Base-by-base conservation (phyloP, 2,113 vertebrate species). In the Macquaria ambigua region DNA sequence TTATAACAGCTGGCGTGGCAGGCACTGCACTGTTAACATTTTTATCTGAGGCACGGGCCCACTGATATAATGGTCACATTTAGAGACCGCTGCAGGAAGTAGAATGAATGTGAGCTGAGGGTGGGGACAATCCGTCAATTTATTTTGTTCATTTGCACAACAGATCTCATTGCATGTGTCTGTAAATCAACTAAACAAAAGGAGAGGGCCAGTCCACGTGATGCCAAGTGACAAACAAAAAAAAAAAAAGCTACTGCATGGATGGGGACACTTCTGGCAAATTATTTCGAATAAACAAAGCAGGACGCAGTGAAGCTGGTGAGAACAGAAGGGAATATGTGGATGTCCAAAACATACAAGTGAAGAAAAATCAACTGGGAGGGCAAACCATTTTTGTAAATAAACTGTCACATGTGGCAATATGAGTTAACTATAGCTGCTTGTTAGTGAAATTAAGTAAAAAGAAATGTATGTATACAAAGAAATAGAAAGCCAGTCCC, bases 111-210 rank as follows among this genome's bases (percentile, higher is more conserved):
- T 25, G 56, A 87, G n/a, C 74, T 10, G 74, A 74, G 68, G 85
- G 53, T 25, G 70, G 71, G 74, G 52, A 77, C 84, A 52, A 80
- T 89, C 78, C 74, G 69, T 92, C 78, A 76, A 87, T 88, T 82
- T 74, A 80, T 89, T 84, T 64, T 67, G 63, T 79, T 89, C 67
- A 82, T 91, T 89, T 87, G 55, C 58, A 64, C 69, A 69, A 75
- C 41, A 77, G 66, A 66, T 86, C 77, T 73, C 39, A 78, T 86
- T 84, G 78, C 18, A 62, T 21, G 11, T 56, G 68, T 48, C 70
- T 64, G 75, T 52, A 76, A 89, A 87, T 86, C 76, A 84, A 43
- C 59, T 8, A 64, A 81, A 75, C 43, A 74, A 86, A 77, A 74
- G 43, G 23, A 68, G 16, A 73, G 20, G 61, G 28, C 14, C 6